Conservation (phyloP, 2,888 invertebrate genomes). For the Lithophane ornitopus region DNA sequence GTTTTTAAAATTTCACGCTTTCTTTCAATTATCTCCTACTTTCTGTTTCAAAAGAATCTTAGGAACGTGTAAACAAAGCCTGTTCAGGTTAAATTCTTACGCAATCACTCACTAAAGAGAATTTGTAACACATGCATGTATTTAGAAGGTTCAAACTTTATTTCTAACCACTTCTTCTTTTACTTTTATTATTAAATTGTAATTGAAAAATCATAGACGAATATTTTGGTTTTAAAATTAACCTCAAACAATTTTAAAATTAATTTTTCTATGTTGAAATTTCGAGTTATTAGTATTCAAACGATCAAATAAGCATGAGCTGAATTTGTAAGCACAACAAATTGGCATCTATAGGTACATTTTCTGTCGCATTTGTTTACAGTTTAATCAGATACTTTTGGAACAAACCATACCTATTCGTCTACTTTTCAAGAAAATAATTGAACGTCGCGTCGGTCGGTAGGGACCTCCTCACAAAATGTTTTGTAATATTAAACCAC, state of each 20-base stretch:
- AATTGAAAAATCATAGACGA: no score
- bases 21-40: neutral
- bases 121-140: neutral
- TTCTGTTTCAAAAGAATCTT: neutral
- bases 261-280: neutral
- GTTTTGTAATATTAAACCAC: constrained; percentile 13
- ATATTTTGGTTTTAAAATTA: neutral
- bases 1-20: neutral
- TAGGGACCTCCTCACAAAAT: neutral
- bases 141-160: neutral
- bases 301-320: neutral
- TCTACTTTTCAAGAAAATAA: neutral
- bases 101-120: neutral
- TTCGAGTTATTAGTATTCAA: neutral
- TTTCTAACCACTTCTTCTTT: neutral
- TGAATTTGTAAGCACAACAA: no score
- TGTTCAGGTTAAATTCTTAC: neutral
- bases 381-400: neutral
- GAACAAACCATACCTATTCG: neutral
- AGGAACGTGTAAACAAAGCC: neutral
- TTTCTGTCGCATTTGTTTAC: neutral
- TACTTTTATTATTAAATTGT: no score
- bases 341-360: neutral
- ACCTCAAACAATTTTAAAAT: neutral
- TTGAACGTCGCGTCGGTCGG: neutral